Evolutionary conservation across 2,113 vertebrate species (phyloP), one percentile per base, ranked within the genome.

Genomic region (Tautogolabrus adspersus): DNA sequence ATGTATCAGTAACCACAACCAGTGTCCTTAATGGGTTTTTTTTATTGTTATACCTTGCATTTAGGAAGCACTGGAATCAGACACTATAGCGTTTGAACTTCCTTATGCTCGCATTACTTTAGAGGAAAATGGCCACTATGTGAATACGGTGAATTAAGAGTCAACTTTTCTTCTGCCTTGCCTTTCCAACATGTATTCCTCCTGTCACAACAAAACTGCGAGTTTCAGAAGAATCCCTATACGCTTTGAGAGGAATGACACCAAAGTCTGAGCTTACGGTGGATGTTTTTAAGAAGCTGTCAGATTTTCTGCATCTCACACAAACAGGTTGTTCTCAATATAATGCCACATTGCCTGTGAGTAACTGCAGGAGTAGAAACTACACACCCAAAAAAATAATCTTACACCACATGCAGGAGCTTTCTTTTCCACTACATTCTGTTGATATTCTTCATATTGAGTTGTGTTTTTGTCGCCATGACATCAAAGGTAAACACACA

Each of bases 221-320:
- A 10, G 19, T 37, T 44, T 38, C 42, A 49, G 44, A 51, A 11
- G 46, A 60, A 34, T 9, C 18, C 26, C 8, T 15, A 6, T 2
- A 34, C 57, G 42, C 30, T 63, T 72, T 82, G 13, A 59, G 2
- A n/a, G 37, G 5, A 58, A 63, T 57, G 61, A 72, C 55, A 72
- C 55, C 67, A 77, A 68, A 64, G 37, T 38, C 23, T 18, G 1
- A 56, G 10, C 59, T 67, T 49, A 21, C 19, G 38, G 55, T 19
- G 65, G 38, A 44, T 74, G 38, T 55, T 56, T 66, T 66, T 26
- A 18, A 65, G 54, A 5, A 21, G 38, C 18, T 52, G 56, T 52
- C 47, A 75, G 15, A 79, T 42, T 60, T 69, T 61, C 22, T 38
- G 26, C 40, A 80, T 61, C n/a, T 21, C 19, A 34, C 8, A n/a